Conservation (phyloP, 2,113 vertebrate species). For the Chrysemys picta region DNA sequence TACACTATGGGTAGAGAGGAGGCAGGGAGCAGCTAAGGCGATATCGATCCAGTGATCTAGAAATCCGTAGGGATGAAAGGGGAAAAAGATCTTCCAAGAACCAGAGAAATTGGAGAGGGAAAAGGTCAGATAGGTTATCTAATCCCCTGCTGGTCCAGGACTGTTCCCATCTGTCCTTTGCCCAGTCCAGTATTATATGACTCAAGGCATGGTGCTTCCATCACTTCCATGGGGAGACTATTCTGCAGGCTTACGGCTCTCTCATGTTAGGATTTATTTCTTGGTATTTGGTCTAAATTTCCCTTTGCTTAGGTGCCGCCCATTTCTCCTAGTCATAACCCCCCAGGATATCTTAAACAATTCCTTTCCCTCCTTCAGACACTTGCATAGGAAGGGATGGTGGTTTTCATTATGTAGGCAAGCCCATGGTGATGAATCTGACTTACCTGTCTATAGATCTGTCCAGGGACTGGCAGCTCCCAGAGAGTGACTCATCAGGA, state of each 20-base stretch:
- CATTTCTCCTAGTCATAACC: neutral
- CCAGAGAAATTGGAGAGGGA: neutral
- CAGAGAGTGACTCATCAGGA: constrained; percentile 86
- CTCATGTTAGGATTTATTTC: neutral
- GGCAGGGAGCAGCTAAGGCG: fast-evolving
- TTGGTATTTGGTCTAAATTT: neutral
- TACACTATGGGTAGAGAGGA: fast-evolving
- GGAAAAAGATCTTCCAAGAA: neutral
- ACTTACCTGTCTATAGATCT: constrained; percentile 89
- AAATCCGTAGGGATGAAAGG: neutral
- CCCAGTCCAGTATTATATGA: neutral
- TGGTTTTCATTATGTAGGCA: neutral
- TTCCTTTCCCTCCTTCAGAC: neutral
- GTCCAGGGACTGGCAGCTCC: constrained; percentile 88
- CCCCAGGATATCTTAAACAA: neutral
- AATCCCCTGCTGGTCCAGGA: neutral
- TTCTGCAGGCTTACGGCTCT: neutral
- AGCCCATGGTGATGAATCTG: fast-evolving
- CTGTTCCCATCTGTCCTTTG: neutral
- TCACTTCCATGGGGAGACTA: neutral
- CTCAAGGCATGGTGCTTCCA: neutral
- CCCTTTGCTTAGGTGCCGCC: neutral
- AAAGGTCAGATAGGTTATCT: neutral
- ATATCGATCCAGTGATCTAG: neutral
- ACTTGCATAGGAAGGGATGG: fast-evolving